phyloP scores from a whole-genome alignment of 1,140 invertebrate genomes.

The Spodoptera frugiperda region DNA sequence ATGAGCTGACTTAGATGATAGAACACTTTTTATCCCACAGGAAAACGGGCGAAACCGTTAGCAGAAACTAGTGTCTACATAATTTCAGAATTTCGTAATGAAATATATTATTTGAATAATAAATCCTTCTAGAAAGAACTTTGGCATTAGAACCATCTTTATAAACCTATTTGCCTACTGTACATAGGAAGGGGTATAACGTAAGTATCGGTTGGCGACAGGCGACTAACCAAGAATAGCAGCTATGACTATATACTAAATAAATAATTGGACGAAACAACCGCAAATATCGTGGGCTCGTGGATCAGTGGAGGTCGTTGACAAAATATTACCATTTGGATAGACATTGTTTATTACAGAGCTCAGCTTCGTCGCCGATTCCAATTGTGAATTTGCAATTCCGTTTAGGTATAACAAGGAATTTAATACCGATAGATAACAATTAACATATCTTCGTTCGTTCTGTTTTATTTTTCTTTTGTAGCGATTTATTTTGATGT shows the following conservation, averaged over 20 bases:
- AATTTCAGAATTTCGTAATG: too few relatives aligned
- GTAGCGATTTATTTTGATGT: too few relatives aligned
- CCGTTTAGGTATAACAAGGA: slow-evolving; percentile 29
- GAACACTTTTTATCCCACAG: too few relatives aligned
- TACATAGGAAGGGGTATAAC: too few relatives aligned
- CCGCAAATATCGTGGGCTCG: slow-evolving; percentile 27
- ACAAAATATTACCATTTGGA: slow-evolving; percentile 49
- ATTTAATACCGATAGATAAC: slow-evolving; percentile 15
- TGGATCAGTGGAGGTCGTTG: slow-evolving; percentile 28
- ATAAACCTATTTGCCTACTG: too few relatives aligned
- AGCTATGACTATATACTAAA: slow-evolving; percentile 33
- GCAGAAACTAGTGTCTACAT: too few relatives aligned
- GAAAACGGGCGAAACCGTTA: too few relatives aligned
- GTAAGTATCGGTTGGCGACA: slow-evolving; percentile 6
- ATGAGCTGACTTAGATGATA: too few relatives aligned
- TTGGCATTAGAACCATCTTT: too few relatives aligned
- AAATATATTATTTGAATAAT: too few relatives aligned
- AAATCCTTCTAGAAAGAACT: too few relatives aligned
- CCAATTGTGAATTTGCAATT: slow-evolving; percentile 27
- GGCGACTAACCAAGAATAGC: slow-evolving; percentile 18
- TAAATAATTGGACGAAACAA: slow-evolving; percentile 34
- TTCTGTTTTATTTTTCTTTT: not conserved
- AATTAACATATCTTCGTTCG: slow-evolving; percentile 25
- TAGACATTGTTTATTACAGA: slow-evolving; percentile 44
- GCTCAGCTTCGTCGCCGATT: slow-evolving; percentile 9